Evolutionary conservation across 2,888 invertebrate species (phyloP), one percentile per base, ranked within the genome.

Genomic region (Hesperia comma): DNA sequence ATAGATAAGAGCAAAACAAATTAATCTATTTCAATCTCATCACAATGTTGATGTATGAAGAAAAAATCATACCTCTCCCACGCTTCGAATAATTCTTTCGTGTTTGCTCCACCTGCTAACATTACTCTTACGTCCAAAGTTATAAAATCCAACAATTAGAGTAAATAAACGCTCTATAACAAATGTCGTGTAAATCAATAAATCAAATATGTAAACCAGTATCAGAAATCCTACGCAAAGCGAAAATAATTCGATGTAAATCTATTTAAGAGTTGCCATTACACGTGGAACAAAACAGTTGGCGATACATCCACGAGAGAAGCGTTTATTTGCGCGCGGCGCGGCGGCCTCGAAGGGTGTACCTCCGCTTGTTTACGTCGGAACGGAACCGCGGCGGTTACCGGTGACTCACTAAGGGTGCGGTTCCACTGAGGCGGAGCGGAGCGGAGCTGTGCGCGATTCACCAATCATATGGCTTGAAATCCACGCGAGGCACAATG

Each of bases 371-470:
- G 87, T 85, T 87, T 86, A 85, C 83, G 82, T 81, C 84, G 79
- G 75, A 72, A 76, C 76, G 80, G 75, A 71, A 76, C 76, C 71
- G 56, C 71, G 73, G 67, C 74, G 72, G 75, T 76, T 78, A 75
- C 72, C 75, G 77, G 77, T 88, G 88, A 88, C 83, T 88, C 88
- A 88, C 81, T 81, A n/a, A n/a, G n/a, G n/a, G n/a, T n/a, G n/a
- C n/a, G n/a, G n/a, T n/a, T n/a, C n/a, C n/a, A n/a, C n/a, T n/a
- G n/a, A n/a, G n/a, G n/a, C n/a, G n/a, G n/a, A n/a, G n/a, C n/a
- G n/a, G n/a, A n/a, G n/a, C n/a, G n/a, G n/a, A n/a, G n/a, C n/a
- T n/a, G n/a, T n/a, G n/a, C n/a, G n/a, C n/a, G n/a, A n/a, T n/a
- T n/a, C n/a, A n/a, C n/a, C n/a, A n/a, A n/a, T n/a, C n/a, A n/a